Evolutionary conservation across 2,888 invertebrate species (phyloP), one percentile per base, ranked within the genome.

Genomic region (Portevinia maculata): DNA sequence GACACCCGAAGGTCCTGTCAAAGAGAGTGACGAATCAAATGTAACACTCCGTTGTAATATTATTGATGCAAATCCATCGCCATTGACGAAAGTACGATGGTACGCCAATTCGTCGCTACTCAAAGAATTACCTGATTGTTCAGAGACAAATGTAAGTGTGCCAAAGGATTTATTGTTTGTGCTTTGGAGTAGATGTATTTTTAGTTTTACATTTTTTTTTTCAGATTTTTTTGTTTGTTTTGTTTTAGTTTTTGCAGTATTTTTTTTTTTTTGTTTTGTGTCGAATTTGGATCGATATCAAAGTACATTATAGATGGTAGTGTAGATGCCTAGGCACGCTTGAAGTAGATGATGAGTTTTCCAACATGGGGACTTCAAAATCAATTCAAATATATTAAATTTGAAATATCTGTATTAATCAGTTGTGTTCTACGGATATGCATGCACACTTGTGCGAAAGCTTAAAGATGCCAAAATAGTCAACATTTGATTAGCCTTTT

Each of bases 31-130:
- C 79, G 94, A 94, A 86, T 92, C 93, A 67, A 96, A 96, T 90
- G 96, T 97, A 65, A 96, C 96, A 1, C 91, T 98, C 41, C 93
- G 94, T 62, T 98, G 98, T 88, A 94, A 95, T 85, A 95, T 97
- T 62, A 92, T 93, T 17, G 92, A 93, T 11, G 97, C 97, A 1
- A 97, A 97, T 91, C 97, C 98, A 0, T 90, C 93, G 0, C 91
- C 92, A 69, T 91, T 95, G 87, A 93, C 92, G 86, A 94, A 95
- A 86, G 97, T 97, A 78, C 93, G 96, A 85, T 98, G 98, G 98
- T 97, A 94, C 89, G 92, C 97, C 85, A 96, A 96, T 87, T 96
- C 95, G 1, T 94, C 95, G 84, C 90, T 96, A 41, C 92, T 97
- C 86, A 96, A 97, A 88, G 96, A 97, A 90, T 91, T 97, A 85